phyloP scores from a whole-genome alignment of 1,140 invertebrate genomes.

The Pseudomyrmex flavicornis region DNA sequence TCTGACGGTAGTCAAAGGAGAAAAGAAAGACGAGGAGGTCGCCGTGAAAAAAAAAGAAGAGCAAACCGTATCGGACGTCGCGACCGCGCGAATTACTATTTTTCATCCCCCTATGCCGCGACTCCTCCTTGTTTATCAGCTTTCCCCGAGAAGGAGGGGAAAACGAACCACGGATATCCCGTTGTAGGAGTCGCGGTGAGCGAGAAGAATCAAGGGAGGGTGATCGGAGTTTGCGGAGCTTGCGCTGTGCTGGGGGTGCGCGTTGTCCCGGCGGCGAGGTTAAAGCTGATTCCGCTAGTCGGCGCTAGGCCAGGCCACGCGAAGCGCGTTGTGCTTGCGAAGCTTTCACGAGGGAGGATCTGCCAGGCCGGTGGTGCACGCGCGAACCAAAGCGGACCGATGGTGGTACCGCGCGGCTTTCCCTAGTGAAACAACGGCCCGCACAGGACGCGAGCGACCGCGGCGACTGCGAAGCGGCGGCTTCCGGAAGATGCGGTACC shows the following conservation, averaged over 20 bases:
- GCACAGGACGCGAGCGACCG: conserved; percentile 59
- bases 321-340: conserved; percentile 73
- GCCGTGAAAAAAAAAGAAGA: background rate
- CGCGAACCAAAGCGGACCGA: conserved; percentile 70
- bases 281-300: conserved; percentile 78
- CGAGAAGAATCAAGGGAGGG: conserved; percentile 30
- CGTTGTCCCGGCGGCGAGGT: conserved; percentile 45
- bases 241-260: conserved; percentile 64
- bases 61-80: background rate
- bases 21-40: too few species aligned
- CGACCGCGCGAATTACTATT: conserved; percentile 66
- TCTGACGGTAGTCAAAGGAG: background rate
- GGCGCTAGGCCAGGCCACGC: conserved; percentile 80
- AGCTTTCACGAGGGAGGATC: conserved; percentile 60
- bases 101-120: conserved; percentile 49
- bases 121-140: conserved; percentile 56
- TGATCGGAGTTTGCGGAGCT: conserved; percentile 56
- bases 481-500: conserved; percentile 78
- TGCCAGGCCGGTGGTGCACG: conserved; percentile 62
- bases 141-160: background rate
- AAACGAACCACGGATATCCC: background rate
- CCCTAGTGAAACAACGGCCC: conserved; percentile 57
- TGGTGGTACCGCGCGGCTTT: conserved; percentile 69
- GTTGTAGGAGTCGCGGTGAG: background rate
- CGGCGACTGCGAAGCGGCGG: background rate